A percentile compares a stretch with the other conserved stretches of the same genome.
Conservation (phyloP, 2,113 vertebrate species). For the Nyctereutes procyonoides region DNA sequence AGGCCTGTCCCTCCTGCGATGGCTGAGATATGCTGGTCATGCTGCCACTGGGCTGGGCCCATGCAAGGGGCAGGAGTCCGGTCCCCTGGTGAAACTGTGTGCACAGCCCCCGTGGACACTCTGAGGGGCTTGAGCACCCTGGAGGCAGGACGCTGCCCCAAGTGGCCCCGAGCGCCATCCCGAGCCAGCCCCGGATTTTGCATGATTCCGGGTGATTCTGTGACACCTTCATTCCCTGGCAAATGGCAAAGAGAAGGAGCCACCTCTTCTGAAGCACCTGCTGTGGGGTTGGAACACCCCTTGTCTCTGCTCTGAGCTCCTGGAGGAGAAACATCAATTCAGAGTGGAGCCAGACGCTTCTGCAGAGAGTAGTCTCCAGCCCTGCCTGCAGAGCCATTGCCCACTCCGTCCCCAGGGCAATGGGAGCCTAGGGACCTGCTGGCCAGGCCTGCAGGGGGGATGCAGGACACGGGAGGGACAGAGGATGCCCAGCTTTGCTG, state of each 20-base stretch:
- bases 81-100: accelerated
- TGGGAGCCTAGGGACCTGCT: not conserved
- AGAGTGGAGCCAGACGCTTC: not conserved
- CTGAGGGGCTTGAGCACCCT: not conserved
- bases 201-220: not conserved
- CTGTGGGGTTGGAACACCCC: accelerated
- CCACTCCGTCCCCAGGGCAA: accelerated
- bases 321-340: not conserved
- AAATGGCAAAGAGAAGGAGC: not conserved
- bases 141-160: accelerated
- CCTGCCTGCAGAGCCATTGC: not conserved
- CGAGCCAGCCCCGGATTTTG: not conserved
- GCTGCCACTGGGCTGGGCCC: not conserved
- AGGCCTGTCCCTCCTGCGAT: accelerated
- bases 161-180: not conserved
- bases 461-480: not conserved
- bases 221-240: not conserved
- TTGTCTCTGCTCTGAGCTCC: not conserved
- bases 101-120: accelerated
- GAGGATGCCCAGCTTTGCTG: not conserved
- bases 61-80: accelerated
- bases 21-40: accelerated
- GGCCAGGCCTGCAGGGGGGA: not conserved
- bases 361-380: accelerated
- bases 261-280: not conserved